Percentiles rank a stretch among this genome's conserved stretches.
Evolutionary conservation across 2,888 invertebrate species (phyloP).

Genomic region (Odontomyia ornata): DNA sequence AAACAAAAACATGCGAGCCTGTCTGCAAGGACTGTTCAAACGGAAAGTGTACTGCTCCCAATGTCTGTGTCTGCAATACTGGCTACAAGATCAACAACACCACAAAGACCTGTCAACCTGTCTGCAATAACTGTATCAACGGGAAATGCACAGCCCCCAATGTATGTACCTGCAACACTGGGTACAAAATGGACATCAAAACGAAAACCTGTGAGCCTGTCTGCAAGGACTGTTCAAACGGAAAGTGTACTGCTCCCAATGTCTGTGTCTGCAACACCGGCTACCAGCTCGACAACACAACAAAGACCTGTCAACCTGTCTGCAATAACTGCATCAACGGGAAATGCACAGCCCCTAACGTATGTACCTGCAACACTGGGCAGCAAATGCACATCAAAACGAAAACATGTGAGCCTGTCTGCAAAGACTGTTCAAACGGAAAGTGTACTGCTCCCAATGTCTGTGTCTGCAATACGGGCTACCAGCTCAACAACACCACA

Average conservation of each 20-base stretch:
- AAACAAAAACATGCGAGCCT: too few species aligned
- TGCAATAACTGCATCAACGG: not conserved
- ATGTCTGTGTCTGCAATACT: too few species aligned
- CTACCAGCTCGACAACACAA: not conserved
- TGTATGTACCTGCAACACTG: not conserved
- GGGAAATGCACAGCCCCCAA: not conserved
- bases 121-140: not conserved
- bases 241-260: not conserved
- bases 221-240: not conserved
- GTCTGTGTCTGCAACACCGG: not conserved
- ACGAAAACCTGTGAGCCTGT: not conserved
- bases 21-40: too few species aligned
- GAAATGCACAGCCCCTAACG: not conserved
- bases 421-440: too few species aligned
- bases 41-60: too few species aligned
- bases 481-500: too few species aligned
- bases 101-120: not conserved
- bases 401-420: not conserved
- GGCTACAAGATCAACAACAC: too few species aligned
- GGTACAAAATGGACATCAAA: not conserved
- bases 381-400: not conserved
- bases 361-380: not conserved
- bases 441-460: not conserved
- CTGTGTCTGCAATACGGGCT: not conserved
- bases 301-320: not conserved